Conservation (phyloP, 2,797 vertebrate genomes). For the Galago senegalensis region DNA sequence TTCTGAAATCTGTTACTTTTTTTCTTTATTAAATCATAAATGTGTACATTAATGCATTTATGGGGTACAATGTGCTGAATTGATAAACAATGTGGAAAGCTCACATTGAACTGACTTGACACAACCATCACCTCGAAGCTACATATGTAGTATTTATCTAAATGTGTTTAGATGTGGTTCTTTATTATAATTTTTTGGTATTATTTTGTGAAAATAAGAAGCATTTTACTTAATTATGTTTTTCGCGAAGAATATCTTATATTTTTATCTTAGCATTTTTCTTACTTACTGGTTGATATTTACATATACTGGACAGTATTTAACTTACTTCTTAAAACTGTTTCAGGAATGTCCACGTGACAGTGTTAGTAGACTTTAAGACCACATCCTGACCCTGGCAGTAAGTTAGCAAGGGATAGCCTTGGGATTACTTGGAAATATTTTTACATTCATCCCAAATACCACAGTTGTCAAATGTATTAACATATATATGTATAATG, state of each 20-base stretch:
- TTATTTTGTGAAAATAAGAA: conserved; percentile 3
- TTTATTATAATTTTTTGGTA: background rate
- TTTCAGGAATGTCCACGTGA: background rate
- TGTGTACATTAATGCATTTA: too few relatives aligned
- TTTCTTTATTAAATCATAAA: too few relatives aligned
- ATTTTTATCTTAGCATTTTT: background rate
- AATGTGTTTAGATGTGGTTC: background rate
- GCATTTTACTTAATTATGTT: background rate
- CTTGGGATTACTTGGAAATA: background rate
- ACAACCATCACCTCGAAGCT: background rate
- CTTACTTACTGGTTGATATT: background rate
- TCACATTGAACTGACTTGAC: too few relatives aligned
- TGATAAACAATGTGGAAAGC: too few relatives aligned
- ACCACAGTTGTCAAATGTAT: background rate
- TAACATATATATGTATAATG: background rate
- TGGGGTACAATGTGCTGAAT: too few relatives aligned
- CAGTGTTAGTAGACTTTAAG: background rate
- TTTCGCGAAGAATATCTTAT: background rate
- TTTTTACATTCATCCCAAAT: background rate
- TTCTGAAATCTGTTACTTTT: background rate
- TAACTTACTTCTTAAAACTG: background rate
- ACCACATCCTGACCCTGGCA: background rate
- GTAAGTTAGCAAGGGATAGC: background rate
- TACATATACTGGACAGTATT: background rate
- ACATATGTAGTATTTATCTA: background rate